These are phyloP conservation scores for Mormoops blainvillei DNA, from an alignment of 2,113 vertebrate species.

Conservation along the genomic window DNA sequence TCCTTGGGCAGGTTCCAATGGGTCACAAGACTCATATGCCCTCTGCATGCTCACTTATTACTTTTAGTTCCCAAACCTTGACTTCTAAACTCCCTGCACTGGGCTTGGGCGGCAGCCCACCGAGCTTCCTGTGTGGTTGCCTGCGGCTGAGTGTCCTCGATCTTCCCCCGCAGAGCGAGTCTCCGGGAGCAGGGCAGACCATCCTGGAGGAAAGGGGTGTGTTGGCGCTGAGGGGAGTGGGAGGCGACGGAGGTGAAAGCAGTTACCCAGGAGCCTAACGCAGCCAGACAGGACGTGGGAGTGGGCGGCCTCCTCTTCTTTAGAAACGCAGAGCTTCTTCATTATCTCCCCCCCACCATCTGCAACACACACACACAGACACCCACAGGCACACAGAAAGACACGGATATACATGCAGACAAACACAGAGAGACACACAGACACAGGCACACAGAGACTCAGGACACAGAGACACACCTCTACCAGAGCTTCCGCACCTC, in stretches of 20 bases:
- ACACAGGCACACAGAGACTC: no score
- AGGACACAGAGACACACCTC: background rate
- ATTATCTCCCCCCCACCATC: background rate
- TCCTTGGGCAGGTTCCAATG: background rate
- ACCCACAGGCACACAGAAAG: background rate
- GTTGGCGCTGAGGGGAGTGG: background rate
- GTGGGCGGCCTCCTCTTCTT: fast-evolving
- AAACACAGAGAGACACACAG: background rate
- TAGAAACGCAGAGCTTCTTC: background rate
- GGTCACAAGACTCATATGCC: background rate
- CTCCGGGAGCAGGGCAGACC: background rate
- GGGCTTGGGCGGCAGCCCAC: background rate
- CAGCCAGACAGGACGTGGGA: fast-evolving
- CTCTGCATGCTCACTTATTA: background rate
- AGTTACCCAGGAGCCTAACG: background rate
- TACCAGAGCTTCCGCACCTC: no score
- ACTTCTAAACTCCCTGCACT: background rate
- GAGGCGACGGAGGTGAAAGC: background rate
- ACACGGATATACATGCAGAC: no score
- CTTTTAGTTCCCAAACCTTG: background rate
- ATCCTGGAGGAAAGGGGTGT: background rate
- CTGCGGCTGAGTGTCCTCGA: background rate
- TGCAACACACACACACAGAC: no score
- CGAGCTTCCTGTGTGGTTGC: background rate
- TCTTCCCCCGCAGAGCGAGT: background rate